Evolutionary conservation across 2,797 vertebrate species (phyloP), one percentile per base, ranked within the genome.

Genomic region (Gambusia yucatana): DNA sequence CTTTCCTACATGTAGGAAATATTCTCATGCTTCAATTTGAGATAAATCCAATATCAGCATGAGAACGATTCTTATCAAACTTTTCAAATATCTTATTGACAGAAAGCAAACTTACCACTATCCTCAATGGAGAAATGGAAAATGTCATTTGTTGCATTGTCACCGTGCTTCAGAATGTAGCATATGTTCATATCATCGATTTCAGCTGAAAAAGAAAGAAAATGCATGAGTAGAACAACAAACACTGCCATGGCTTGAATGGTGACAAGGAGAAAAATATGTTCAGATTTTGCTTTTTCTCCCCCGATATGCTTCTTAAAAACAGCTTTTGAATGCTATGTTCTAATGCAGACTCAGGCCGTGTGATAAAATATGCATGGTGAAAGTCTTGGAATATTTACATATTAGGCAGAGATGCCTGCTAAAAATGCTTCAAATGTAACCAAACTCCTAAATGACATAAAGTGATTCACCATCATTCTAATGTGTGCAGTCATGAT

Each of bases 141-240:
- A 81, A 94, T 79, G 84, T 99, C 98, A 87, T 95, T 97, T n/a
- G 97, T 97, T 28, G 97, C 96, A 28, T 96, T 97, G 77, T 93
- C 91, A 20, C 96, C 94, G 1, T 96, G 94, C 88, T 89, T 96
- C 91, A 99, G 95, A 82, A 98, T 88, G 50, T 99, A 99, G 91
- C 98, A 99, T 91, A 99, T 95, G 89, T 95, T 97, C 97, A 98
- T 96, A 81, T 98, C 97, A 77, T 99, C 96, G 46, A 99, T 96
- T 90, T 99, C 98, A 90, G 96, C 98, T 99, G 92, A 76, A 91
- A 91, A 85, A 79, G 85, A 95, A 73, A 1, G 43, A 44, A 80
- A 70, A 55, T 72, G 63, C 25, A 70, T 88, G 44, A 88, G 82
- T 81, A 77, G 50, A 13, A 3, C 28, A n/a, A 78, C 59, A 25